A percentile compares a stretch with the other conserved stretches of the same genome.
These are phyloP conservation scores for Trichoplusia ni DNA, from an alignment of 1,140 invertebrate species.

Conservation along the genomic window DNA sequence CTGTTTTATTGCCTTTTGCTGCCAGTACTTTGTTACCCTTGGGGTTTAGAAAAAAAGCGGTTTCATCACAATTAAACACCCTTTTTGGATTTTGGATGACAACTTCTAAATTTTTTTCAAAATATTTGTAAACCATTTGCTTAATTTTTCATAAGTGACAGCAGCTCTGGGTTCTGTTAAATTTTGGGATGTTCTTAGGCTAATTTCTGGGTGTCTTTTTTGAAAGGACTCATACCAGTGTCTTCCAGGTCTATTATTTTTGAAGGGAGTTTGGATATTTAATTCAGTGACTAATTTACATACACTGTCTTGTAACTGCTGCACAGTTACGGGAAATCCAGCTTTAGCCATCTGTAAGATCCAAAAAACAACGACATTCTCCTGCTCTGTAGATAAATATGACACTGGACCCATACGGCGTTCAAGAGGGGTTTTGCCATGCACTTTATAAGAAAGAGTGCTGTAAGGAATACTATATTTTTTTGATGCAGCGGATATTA, in stretches of 20 bases:
- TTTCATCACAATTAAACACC: conserved; percentile 67
- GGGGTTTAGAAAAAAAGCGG: conserved; percentile 53
- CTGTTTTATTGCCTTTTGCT: conserved; percentile 47
- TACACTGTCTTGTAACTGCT: conserved; percentile 59
- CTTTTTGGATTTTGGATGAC: conserved; percentile 49
- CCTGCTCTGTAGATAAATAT: no score
- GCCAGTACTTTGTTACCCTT: conserved; percentile 50
- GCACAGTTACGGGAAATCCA: conserved; percentile 61
- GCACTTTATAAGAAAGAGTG: no score
- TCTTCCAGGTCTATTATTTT: conserved; percentile 48
- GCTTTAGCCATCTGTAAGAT: no score
- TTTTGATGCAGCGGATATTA: no score
- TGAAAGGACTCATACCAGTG: conserved; percentile 68
- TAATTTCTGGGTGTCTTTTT: conserved; percentile 53
- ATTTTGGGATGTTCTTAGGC: conserved; percentile 51
- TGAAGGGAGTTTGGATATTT: conserved; percentile 46
- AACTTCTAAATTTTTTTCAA: conserved; percentile 38
- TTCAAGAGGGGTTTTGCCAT: no score
- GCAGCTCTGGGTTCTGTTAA: conserved; percentile 52
- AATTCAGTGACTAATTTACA: conserved; percentile 54
- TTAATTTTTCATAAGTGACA: conserved; percentile 45
- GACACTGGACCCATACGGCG: no score
- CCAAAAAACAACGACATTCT: no score
- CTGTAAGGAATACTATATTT: no score
- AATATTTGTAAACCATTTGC: conserved; percentile 54